Conservation (phyloP, 1,140 invertebrate species). For the Akabosia matsudoensis region DNA sequence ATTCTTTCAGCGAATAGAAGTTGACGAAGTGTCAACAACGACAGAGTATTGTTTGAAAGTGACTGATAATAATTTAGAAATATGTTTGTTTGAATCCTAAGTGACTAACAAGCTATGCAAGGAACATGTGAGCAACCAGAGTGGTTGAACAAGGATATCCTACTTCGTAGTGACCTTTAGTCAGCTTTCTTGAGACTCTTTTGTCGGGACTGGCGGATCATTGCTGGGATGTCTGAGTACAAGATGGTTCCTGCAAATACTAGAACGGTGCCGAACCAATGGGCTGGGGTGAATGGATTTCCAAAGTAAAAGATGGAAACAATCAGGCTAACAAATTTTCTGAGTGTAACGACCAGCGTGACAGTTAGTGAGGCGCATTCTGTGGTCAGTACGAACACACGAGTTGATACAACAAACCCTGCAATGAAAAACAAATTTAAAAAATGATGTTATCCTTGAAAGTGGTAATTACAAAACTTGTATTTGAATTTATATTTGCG, state of each 20-base stretch:
- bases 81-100: background rate
- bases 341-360: conserved; percentile 88
- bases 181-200: conserved; percentile 28
- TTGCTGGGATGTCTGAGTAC: conserved; percentile 69
- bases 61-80: no score
- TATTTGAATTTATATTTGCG: no score
- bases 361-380: conserved; percentile 92
- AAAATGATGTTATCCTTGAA: no score
- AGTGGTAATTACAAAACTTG: no score
- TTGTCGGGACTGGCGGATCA: conserved; percentile 31
- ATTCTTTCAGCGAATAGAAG: no score
- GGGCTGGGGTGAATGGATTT: conserved; percentile 86
- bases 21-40: no score
- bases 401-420: conserved; percentile 87
- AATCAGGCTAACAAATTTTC: conserved; percentile 91
- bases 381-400: conserved; percentile 88
- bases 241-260: conserved; percentile 92
- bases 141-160: background rate
- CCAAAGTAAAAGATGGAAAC: conserved; percentile 94
- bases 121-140: background rate
- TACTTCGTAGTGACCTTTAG: conserved; percentile 9
- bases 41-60: no score
- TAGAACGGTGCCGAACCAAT: conserved; percentile 87
- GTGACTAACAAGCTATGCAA: no score
- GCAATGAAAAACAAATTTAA: conserved; percentile 34